Percentiles rank a stretch among this genome's conserved stretches.
Evolutionary conservation across 2,113 vertebrate species (phyloP).

Genomic region (Sebastes fasciatus): DNA sequence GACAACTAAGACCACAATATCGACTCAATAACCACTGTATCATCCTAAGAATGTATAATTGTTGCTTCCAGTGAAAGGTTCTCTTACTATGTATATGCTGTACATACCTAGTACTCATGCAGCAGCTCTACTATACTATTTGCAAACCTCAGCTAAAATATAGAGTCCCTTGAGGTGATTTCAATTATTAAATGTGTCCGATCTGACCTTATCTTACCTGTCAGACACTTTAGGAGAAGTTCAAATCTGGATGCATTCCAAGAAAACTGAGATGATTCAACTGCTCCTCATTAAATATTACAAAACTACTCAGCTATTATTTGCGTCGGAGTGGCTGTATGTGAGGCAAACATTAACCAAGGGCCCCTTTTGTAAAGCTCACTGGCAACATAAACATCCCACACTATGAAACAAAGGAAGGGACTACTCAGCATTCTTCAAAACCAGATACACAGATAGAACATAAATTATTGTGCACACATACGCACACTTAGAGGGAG

Average conservation of each 20-base stretch:
- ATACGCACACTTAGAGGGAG: slow-evolving; percentile 5
- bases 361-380: slow-evolving; percentile 51
- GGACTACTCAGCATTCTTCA: slow-evolving; percentile 57
- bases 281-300: slow-evolving; percentile 44
- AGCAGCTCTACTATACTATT: neutral
- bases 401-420: slow-evolving; percentile 54
- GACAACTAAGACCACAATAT: neutral
- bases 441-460: slow-evolving; percentile 35
- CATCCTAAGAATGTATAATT: neutral
- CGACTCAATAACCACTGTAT: neutral
- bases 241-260: slow-evolving; percentile 16
- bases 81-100: neutral
- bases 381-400: slow-evolving; percentile 65
- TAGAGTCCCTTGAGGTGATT: neutral
- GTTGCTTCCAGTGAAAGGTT: neutral
- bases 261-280: slow-evolving; percentile 33
- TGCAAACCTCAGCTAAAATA: slow-evolving; percentile 23
- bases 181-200: slow-evolving; percentile 16
- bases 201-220: slow-evolving; percentile 29
- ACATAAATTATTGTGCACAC: slow-evolving; percentile 37
- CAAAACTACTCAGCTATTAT: slow-evolving; percentile 42
- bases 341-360: slow-evolving; percentile 65
- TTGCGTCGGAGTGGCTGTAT: slow-evolving; percentile 34
- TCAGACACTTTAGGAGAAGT: neutral
- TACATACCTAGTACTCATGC: neutral